Evolutionary conservation across 1,140 invertebrate genomes (phyloP), one percentile per base, ranked within the genome.

Genomic region (Drosophila auraria): DNA sequence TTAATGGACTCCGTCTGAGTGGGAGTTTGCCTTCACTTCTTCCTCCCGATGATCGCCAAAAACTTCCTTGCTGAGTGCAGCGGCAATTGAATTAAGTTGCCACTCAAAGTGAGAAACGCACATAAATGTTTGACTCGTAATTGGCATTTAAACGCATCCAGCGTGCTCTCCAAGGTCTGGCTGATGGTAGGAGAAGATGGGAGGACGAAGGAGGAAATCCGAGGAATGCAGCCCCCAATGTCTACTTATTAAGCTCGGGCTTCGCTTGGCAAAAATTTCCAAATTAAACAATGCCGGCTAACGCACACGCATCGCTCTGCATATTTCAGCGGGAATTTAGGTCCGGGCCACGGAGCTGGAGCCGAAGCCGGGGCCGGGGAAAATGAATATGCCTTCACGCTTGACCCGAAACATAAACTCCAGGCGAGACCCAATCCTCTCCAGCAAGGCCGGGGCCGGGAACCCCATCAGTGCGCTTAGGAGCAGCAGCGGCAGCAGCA

Each of bases 351-450:
- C 27, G 72, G 42, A 58, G 44, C 50, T 60, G 71, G 78, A 9
- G 33, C 33, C 9, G 33, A 8, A 36, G 33, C 33, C 9, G 33
- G 33, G 9, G 33, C 53, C 15, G 17, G 78, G 80, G 68, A 76
- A 83, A 84, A 82, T 76, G 82, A 77, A 80, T 84, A 64, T 80
- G 79, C 86, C 82, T 86, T 86, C 65, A 86, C 74, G 86, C 61
- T 72, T 90, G 82, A 90, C 82, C 86, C 82, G 72, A 78, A 63
- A 74, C 82, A 90, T 90, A 89, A 90, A 90, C 86, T 86, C 66
- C 75, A 68, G 58, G 72, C 53, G 15, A 62, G 47, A 49, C 63
- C 58, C 60, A 30, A 50, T 49, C 38, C 45, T 9, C 73, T 25
- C 27, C n/a, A 57, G 54, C 36, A 57, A 25, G 54, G 14, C 15